Base-by-base conservation (phyloP, 2,888 invertebrate genomes). In the Spodoptera picta region DNA sequence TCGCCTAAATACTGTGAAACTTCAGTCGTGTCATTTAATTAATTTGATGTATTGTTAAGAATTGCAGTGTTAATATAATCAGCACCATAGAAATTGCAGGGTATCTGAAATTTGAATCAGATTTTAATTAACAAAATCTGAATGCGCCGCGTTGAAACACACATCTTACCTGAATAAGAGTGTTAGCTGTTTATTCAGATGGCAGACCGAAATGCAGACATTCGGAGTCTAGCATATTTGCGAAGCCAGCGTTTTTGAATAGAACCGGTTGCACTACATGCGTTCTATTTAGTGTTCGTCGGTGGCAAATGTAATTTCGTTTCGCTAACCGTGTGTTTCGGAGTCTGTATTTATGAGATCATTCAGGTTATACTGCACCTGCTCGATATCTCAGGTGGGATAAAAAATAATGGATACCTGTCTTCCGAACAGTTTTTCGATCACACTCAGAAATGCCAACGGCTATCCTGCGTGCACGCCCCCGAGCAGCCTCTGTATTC, bases 201-300 rank as follows among this genome's bases (percentile, higher is more conserved):
- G 75, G 74, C 65, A 72, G 70, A 71, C 73, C 69, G 63, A 77
- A 82, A 75, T 72, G 77, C 79, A 76, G 69, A 77, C 72, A 77
- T 76, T 73, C 51, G 14, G 60, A 74, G 73, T 74, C 73, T 69
- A 75, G 66, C 59, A 65, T 73, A 73, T 77, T 79, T 75, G 75
- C 66, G 54, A 68, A 69, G 66, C 64, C 53, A 74, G 70, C 71
- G 75, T 79, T 81, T 82, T 75, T 77, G 73, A 80, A 77, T 80
- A 67, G 71, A 68, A 65, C 59, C 60, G 56, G 69, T 70, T 62
- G 55, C 64, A 68, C 61, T 48, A 42, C 46, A 52, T 70, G 57
- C 64, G 67, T 76, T 70, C 71, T 69, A 73, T 81, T 76, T 76
- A 78, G 80, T 60, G 59, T 69, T 77, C 79, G 81, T 76, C 73